Base-by-base conservation (phyloP, 2,888 invertebrate species). In the Steromphala cineraria region DNA sequence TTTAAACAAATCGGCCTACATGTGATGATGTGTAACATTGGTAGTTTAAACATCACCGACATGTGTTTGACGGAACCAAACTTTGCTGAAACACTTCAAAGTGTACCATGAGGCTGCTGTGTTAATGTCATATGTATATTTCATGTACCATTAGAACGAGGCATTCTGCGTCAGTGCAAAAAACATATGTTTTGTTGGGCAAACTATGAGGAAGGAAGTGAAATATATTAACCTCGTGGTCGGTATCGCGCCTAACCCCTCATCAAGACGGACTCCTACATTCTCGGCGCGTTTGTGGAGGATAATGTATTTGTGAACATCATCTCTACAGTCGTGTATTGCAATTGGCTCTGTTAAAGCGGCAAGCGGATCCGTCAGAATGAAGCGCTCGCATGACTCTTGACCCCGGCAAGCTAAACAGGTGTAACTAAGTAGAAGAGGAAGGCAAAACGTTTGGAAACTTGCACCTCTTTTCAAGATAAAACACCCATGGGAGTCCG, bases 141-240 rank as follows among this genome's bases (percentile, higher is more conserved):
- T 78, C 62, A 62, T 67, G 67, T 67, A 46, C 53, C 78, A 78
- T 78, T 78, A 67, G 62, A 52, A 78, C 40, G 21, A 62, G 78
- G 78, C 55, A 78, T 78, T 67, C 62, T 78, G 78, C 78, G 52
- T 67, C 46, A 67, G 21, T 62, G 78, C 78, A 24, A 78, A 78
- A 31, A 78, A 78, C 78, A 78, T 78, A 78, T 78, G 78, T 78
- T 78, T 62, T 17, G 78, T 78, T 40, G 53, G 62, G 56, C 62
- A 76, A 67, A 78, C 31, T 71, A 36, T 36, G 19, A 40, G 31
- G 71, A 36, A 71, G 71, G 71, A 71, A 71, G 71, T 36, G 36
- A 71, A 71, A 71, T 71, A 40, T 71, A 71, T 71, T 71, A 71
- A 71, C 71, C 71, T n/a, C 36, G 36, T 24, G 56, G 56, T 21